Base-by-base conservation (phyloP, 2,113 vertebrate genomes). In the Etheostoma cragini region DNA sequence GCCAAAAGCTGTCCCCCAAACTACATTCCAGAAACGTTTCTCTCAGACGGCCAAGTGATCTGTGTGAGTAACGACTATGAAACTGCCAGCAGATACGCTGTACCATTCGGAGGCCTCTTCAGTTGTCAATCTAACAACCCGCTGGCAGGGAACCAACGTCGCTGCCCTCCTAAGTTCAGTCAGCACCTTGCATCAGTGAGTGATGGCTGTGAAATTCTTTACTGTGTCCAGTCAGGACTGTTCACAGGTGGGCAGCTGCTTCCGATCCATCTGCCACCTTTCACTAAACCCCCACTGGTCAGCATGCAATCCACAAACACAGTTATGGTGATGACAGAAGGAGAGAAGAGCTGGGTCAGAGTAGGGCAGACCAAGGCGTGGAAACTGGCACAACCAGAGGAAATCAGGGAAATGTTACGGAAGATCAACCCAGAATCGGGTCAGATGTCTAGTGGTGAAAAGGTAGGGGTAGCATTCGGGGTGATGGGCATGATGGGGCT, bases 21-120 rank as follows among this genome's bases (percentile, higher is more conserved):
- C 0, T 97, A 93, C 16, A 88, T 96, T 30, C 81, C 93, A 0
- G 1, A 96, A 38, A 94, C 76, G 0, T 95, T 97, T 21, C 90
- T 98, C 0, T 94, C 93, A 0, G 95, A 96, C 0, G 95, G 94
- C 47, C 94, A 96, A 80, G 81, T 83, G 38, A 92, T 99, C 45
- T 99, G 98, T 0, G 7, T 95, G 21, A 97, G 97, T 69, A 93
- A 88, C 0, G 96, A 98, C 85, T 97, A 95, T 0, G 96, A 97
- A 81, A 0, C 1, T 1, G 96, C 91, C 0, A 81, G 84, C 13
- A 84, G 21, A 54, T 93, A 93, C 8, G 86, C 96, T 0, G 94
- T 97, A 8, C 94, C 96, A 2, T 98, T 99, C 0, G 97, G 96
- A 6, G 98, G 98, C 14, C 94, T 99, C 89, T 98, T 99, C 81